Evolutionary conservation across 1,140 invertebrate species (phyloP).

Genomic region (Caenorhabditis latens): DNA sequence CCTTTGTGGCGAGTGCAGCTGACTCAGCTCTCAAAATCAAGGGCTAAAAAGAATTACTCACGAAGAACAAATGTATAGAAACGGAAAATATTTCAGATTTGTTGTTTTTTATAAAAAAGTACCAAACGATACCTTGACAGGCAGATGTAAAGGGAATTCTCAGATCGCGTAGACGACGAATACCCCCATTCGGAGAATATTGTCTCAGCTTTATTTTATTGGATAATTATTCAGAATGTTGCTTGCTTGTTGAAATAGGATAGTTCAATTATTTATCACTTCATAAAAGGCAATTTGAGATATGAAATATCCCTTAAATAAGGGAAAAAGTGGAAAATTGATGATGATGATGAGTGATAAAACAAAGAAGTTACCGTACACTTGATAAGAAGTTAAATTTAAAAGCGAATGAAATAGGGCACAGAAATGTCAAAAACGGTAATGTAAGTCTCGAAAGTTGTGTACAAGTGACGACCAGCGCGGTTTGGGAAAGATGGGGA

Average conservation of each 20-base stretch:
- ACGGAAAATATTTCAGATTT: too few relatives aligned
- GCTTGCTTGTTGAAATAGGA: not conserved
- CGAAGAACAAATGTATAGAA: too few relatives aligned
- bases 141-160: too few relatives aligned
- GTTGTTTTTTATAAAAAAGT: too few relatives aligned
- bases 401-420: constrained; percentile 3
- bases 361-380: not conserved
- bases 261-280: not conserved
- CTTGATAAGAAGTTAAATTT: not conserved
- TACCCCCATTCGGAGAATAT: too few relatives aligned
- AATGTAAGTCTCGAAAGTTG: not conserved
- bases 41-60: too few relatives aligned
- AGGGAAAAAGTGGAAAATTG: not conserved
- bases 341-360: constrained; percentile 4
- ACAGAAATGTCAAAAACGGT: not conserved
- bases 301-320: not conserved
- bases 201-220: too few relatives aligned
- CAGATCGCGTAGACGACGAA: too few relatives aligned
- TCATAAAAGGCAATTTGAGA: constrained; percentile 3
- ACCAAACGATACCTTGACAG: too few relatives aligned
- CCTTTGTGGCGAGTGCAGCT: too few relatives aligned
- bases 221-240: too few relatives aligned
- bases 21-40: too few relatives aligned
- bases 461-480: constrained; percentile 9
- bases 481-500: not conserved